These are phyloP conservation scores for Brachionus calyciflorus DNA, from an alignment of 1,140 invertebrate genomes.

Conservation along the genomic window DNA sequence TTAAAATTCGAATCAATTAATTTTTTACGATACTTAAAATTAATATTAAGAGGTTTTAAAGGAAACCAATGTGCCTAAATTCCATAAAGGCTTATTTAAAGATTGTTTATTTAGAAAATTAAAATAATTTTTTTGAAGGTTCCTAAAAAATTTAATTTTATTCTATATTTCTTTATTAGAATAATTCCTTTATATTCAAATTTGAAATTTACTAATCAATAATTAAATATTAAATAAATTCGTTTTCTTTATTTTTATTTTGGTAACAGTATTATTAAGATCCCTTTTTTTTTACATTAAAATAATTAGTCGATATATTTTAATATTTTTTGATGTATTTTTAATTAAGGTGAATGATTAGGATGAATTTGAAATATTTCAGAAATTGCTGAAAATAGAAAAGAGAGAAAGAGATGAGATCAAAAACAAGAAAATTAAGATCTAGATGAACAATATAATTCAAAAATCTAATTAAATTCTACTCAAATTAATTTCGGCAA, in stretches of 20 bases:
- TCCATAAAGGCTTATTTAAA: too few species aligned
- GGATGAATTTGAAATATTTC: constrained; percentile 33
- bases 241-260: background rate
- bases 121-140: too few species aligned
- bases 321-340: background rate
- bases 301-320: constrained; percentile 36
- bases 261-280: constrained; percentile 12
- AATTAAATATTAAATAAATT: constrained; percentile 45
- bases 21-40: too few species aligned
- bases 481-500: constrained; percentile 40
- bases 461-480: constrained; percentile 37
- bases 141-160: too few species aligned
- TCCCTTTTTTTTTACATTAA: constrained; percentile 39
- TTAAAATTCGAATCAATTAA: too few species aligned
- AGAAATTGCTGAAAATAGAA: constrained; percentile 21
- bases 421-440: constrained; percentile 22
- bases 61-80: too few species aligned
- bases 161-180: constrained; percentile 27
- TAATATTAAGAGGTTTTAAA: too few species aligned
- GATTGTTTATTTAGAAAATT: too few species aligned
- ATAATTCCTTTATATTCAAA: background rate
- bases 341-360: constrained; percentile 46
- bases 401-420: constrained; percentile 13
- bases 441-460: constrained; percentile 19
- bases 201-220: constrained; percentile 39